These are phyloP conservation scores for Telmatherina bonti DNA, from an alignment of 2,797 vertebrate genomes.

Conservation along the genomic window DNA sequence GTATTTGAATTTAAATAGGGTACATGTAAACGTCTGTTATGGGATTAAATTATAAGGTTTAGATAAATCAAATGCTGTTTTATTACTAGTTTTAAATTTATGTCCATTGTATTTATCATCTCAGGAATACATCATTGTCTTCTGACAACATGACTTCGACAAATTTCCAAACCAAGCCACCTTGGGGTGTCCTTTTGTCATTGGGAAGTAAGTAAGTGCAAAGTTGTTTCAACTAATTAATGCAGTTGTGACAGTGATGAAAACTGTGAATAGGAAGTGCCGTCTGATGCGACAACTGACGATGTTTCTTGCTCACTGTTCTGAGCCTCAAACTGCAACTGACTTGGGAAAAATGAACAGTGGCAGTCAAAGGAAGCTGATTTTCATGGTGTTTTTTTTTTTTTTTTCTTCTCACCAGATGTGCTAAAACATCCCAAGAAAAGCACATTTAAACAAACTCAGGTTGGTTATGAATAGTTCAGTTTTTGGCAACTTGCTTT, in stretches of 20 bases:
- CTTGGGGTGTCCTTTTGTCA: not conserved
- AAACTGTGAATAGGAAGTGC: constrained; percentile 85
- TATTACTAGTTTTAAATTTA: not conserved
- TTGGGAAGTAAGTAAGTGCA: constrained; percentile 16
- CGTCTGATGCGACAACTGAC: constrained; percentile 87
- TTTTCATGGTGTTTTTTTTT: fast-evolving
- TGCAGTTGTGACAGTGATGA: constrained; percentile 66
- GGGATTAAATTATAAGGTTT: not conserved
- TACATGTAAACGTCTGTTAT: not conserved
- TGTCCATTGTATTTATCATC: not conserved
- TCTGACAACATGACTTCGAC: not conserved
- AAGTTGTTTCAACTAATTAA: fast-evolving
- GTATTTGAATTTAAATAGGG: not conserved
- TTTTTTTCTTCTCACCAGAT: not conserved
- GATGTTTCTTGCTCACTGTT: constrained; percentile 71
- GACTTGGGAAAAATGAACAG: fast-evolving
- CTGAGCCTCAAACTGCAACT: constrained; percentile 57
- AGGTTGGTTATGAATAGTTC: too few species aligned
- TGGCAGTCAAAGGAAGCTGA: not conserved
- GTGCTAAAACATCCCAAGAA: not conserved
- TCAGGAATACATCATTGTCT: not conserved
- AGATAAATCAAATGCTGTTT: not conserved
- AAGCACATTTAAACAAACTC: too few species aligned
- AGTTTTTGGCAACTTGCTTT: too few species aligned
- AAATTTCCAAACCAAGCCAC: not conserved